phyloP scores from a whole-genome alignment of 2,113 vertebrate genomes.

The Charina bottae region DNA sequence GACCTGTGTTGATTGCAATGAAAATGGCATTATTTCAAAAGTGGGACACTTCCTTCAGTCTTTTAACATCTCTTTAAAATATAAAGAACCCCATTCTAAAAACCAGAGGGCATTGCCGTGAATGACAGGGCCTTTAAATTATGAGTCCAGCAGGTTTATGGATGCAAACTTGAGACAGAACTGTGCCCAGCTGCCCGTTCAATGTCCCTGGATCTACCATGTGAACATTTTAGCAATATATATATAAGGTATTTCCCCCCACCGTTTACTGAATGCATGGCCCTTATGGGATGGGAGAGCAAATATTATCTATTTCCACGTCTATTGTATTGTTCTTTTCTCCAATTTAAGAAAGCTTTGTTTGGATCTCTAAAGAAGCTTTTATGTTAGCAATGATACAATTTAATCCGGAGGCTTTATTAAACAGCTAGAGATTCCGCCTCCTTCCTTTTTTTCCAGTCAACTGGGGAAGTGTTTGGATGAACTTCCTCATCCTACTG shows the following conservation, averaged over 20 bases:
- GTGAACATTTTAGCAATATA: neutral
- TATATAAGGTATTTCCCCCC: neutral
- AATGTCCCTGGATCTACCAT: neutral
- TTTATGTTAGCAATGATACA: neutral
- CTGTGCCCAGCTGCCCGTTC: neutral
- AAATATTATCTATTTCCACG: neutral
- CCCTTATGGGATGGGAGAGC: neutral
- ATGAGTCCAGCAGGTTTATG: neutral
- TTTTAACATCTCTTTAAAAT: conserved; percentile 9
- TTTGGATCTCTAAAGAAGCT: neutral
- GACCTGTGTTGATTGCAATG: conserved; percentile 8
- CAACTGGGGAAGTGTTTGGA: neutral
- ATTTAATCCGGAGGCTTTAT: neutral
- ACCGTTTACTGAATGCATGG: neutral
- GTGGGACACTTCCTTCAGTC: neutral
- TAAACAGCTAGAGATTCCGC: neutral
- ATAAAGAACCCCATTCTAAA: neutral
- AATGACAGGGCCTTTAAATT: neutral
- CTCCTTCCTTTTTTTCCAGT: neutral
- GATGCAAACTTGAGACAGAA: neutral
- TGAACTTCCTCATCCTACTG: neutral
- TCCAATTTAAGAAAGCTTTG: neutral
- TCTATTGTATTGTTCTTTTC: neutral
- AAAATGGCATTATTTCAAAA: neutral
- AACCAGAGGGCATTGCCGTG: neutral